Evolutionary conservation across 2,797 vertebrate genomes (phyloP), one percentile per base, ranked within the genome.

Genomic region (Tadarida brasiliensis): DNA sequence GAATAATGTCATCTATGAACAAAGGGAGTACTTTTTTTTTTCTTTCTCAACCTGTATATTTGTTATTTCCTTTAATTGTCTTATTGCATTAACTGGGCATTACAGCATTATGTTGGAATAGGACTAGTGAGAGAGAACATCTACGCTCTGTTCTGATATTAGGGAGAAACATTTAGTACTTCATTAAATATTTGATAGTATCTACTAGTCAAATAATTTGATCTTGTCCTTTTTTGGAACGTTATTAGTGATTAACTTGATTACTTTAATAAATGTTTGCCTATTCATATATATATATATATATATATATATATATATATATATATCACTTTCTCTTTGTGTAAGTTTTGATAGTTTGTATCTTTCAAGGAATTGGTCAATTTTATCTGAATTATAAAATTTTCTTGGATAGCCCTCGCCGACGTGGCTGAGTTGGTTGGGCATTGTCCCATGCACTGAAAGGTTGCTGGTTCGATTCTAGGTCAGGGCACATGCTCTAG

Each of bases 381-480:
- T 88, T 76, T 81, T 30, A 44, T 54, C 5, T 77, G 87, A 92
- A 24, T 35, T 65, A 65, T 77, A 87, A 94, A 93, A 73, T 54
- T 47, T 67, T 0, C 57, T 30, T 14, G 3, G 11, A 26, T 30
- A 63, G 28, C 61, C 28, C 26, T 30, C 12, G 61, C 61, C 11
- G 1, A 14, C 2, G 49, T 51, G 49, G 61, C 39, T 44, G 5
- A 44, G 39, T 44, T 44, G 39, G 39, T 44, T 44, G 39, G 39
- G 39, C 39, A 44, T 44, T 44, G 5, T 44, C 39, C 39, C 39
- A 44, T 44, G 39, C 12, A 63, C 26, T 30, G 28, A 15, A 28
- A 63, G 28, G 61, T 30, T 15, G 28, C 12, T 26, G 14, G 14
- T 63, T 30, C 4, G 28, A 26, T 5, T 51, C 49, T 9, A 11